phyloP scores from a whole-genome alignment of 2,113 vertebrate species.

The Mobula birostris region DNA sequence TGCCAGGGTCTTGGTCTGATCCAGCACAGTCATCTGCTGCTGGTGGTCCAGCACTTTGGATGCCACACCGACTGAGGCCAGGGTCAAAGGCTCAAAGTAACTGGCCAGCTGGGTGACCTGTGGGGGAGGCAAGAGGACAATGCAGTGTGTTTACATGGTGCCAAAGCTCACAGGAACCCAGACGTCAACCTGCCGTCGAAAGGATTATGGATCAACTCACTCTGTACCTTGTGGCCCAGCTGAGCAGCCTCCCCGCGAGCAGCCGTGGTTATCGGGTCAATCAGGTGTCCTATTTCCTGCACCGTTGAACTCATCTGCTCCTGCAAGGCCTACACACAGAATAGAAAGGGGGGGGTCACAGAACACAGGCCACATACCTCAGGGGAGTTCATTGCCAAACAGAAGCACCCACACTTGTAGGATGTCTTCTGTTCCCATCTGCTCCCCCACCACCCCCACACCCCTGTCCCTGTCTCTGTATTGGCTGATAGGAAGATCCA shows the following conservation, averaged over 20 bases:
- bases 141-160: background rate
- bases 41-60: constrained; percentile 89
- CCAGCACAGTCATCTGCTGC: constrained; percentile 92
- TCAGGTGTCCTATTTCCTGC: constrained; percentile 93
- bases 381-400: too few species aligned
- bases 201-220: background rate
- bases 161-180: background rate
- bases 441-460: too few species aligned
- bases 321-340: constrained; percentile 74
- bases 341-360: background rate
- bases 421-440: too few species aligned
- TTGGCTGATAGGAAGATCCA: too few species aligned
- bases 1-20: constrained; percentile 93
- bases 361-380: background rate
- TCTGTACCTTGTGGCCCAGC: constrained; percentile 87
- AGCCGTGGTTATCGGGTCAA: constrained; percentile 84
- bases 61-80: constrained; percentile 82
- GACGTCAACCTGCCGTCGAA: background rate
- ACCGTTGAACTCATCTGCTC: constrained; percentile 93
- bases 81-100: constrained; percentile 89
- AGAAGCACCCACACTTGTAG: too few species aligned
- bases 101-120: constrained; percentile 90
- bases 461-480: too few species aligned
- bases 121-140: background rate
- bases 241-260: constrained; percentile 92